These are phyloP conservation scores for Lynx canadensis DNA, from an alignment of 2,113 vertebrate species.

Conservation along the genomic window DNA sequence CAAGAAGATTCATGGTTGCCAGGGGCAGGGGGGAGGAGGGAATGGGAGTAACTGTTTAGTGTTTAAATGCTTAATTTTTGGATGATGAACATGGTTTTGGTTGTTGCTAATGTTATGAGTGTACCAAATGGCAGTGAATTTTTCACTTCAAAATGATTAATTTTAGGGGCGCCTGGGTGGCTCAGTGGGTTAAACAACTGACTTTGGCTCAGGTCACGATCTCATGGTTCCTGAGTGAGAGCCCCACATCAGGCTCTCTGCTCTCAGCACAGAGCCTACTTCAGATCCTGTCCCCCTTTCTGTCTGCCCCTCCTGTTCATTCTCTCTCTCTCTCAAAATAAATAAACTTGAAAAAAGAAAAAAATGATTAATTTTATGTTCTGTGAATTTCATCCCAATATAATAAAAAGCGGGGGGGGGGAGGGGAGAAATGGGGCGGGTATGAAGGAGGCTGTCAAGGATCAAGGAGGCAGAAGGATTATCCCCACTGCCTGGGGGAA, in stretches of 20 bases:
- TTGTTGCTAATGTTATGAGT: not conserved
- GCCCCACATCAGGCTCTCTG: too few relatives aligned
- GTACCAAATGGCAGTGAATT: not conserved
- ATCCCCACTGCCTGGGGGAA: rapidly evolving
- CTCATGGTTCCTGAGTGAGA: too few relatives aligned
- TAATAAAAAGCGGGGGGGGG: not conserved
- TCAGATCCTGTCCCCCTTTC: too few relatives aligned
- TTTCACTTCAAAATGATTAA: not conserved
- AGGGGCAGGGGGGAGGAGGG: not conserved
- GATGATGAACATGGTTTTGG: not conserved
- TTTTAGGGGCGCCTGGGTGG: not conserved
- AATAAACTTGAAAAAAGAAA: too few relatives aligned
- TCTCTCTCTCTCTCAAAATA: too few relatives aligned
- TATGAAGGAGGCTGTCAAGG: not conserved
- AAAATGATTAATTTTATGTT: not conserved
- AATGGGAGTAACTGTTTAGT: not conserved
- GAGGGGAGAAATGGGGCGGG: rapidly evolving
- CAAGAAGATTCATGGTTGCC: not conserved
- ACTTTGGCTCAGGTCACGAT: too few relatives aligned
- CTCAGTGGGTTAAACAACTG: too few relatives aligned
- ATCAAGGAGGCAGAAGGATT: not conserved
- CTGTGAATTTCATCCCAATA: not conserved
- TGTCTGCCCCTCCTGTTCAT: too few relatives aligned
- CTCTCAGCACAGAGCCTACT: too few relatives aligned
- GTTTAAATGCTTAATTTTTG: not conserved